These are phyloP conservation scores for Oscheius sp. DNA, from an alignment of 2,888 invertebrate species.

Conservation along the genomic window DNA sequence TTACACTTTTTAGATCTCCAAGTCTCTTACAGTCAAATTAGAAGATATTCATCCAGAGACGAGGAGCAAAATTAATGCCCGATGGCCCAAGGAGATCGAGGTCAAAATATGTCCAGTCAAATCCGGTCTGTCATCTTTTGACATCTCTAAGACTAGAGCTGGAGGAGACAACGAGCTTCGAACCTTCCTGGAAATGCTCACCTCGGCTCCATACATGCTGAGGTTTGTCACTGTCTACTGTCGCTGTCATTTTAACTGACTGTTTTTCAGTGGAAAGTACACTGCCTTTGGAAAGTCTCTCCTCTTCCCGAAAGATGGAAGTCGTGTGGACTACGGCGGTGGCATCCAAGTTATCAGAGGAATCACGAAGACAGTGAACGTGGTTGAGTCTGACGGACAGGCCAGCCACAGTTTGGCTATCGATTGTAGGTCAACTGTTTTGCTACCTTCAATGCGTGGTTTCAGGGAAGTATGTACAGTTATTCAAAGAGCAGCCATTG, in stretches of 20 bases:
- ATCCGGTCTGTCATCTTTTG: not conserved
- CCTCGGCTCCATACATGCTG: not conserved
- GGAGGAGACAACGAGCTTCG: not conserved
- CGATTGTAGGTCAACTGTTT: not conserved
- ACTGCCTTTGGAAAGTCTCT: not conserved
- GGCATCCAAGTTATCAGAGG: constrained; percentile 1
- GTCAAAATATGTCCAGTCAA: not conserved
- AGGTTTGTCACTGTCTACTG: constrained; percentile 10
- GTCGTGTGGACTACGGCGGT: not conserved
- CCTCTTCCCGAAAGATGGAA: constrained; percentile 9
- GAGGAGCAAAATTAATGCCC: not conserved
- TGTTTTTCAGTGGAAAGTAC: not conserved
- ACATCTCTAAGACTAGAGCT: not conserved
- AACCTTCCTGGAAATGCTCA: constrained; percentile 30
- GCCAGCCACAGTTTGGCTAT: not conserved
- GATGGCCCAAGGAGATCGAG: not conserved
- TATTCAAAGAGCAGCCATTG: constrained; percentile 13
- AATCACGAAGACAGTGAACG: constrained; percentile 6
- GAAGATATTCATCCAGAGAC: not conserved
- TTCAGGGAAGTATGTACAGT: constrained; percentile 7
- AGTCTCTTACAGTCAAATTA: not conserved
- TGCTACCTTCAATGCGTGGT: not conserved
- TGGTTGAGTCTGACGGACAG: constrained; percentile 1
- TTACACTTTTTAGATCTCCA: not conserved
- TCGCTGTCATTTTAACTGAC: not conserved